Evolutionary conservation across 2,113 vertebrate genomes (phyloP), one percentile per base, ranked within the genome.

Genomic region (Gobio gobio): DNA sequence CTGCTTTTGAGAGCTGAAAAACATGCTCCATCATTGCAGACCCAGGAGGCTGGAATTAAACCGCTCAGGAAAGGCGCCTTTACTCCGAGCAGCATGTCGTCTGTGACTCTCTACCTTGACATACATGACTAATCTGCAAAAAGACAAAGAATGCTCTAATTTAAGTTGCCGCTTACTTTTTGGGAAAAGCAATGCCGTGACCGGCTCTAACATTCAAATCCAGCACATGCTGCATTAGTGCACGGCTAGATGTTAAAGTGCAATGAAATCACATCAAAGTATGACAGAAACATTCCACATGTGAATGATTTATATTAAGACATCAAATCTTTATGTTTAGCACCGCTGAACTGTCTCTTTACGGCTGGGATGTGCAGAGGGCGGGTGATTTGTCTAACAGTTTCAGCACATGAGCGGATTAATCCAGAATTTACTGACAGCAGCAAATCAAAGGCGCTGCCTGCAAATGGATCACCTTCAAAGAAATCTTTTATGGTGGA

Each of bases 21-120:
- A 51, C 51, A 0, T 20, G 75, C 82, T 76, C 47, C 73, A 86
- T 83, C 49, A 77, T 66, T 85, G 83, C 47, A 83, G 54, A 61
- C 43, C 88, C 20, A 75, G 47, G 51, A 77, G 73, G n/a, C 59
- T 61, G 75, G 49, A n/a, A 51, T 83, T 78, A 85, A 85, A 85
- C 24, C 43, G 9, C 70, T 33, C 24, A 43, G 26, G 43, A 87
- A 36, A 84, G 47, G 56, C 45, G 47, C 24, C 84, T 51, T 54
- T n/a, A 58, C 43, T 85, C 49, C 58, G 33, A 36, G 29, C 61
- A 56, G 40, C 45, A 63, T 49, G 36, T 83, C 47, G 64, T 29
- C 74, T 73, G 64, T 80, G 73, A 22, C 47, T 56, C 51, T 75
- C 36, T 36, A 81, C 64, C 61, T 70, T 76, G 61, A 78, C 16